Evolutionary conservation across 2,888 invertebrate genomes (phyloP).

Genomic region (Macrosiphum euphorbiae): DNA sequence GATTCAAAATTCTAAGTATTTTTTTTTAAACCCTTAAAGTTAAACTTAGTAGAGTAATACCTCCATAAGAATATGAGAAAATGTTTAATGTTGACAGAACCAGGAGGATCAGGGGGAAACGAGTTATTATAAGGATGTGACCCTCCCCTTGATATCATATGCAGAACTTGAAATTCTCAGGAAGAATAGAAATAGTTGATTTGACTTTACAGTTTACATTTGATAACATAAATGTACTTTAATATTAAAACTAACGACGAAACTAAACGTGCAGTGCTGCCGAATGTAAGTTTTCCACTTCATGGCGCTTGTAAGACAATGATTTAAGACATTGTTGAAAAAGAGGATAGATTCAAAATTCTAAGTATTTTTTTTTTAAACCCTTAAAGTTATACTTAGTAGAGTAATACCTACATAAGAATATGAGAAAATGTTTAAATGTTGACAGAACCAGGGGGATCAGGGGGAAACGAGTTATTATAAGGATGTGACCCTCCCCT

Average conservation of each 20-base stretch:
- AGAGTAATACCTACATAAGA: too few relatives aligned
- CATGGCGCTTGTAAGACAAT: background rate
- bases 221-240: background rate
- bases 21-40: too few relatives aligned
- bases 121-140: background rate
- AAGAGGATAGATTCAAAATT: background rate
- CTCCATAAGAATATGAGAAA: too few relatives aligned
- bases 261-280: background rate
- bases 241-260: background rate
- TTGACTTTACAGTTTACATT: background rate
- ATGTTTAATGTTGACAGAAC: too few relatives aligned
- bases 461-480: background rate
- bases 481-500: background rate
- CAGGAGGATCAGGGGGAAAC: background rate
- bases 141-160: background rate
- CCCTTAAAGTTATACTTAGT: too few relatives aligned
- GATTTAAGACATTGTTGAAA: background rate
- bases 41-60: too few relatives aligned
- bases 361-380: background rate
- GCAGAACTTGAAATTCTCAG: background rate
- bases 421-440: too few relatives aligned
- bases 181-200: background rate
- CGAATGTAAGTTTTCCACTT: background rate
- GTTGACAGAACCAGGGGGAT: too few relatives aligned
- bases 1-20: background rate